Base-by-base conservation (phyloP, 2,797 vertebrate genomes). In the Euthynnus affinis region DNA sequence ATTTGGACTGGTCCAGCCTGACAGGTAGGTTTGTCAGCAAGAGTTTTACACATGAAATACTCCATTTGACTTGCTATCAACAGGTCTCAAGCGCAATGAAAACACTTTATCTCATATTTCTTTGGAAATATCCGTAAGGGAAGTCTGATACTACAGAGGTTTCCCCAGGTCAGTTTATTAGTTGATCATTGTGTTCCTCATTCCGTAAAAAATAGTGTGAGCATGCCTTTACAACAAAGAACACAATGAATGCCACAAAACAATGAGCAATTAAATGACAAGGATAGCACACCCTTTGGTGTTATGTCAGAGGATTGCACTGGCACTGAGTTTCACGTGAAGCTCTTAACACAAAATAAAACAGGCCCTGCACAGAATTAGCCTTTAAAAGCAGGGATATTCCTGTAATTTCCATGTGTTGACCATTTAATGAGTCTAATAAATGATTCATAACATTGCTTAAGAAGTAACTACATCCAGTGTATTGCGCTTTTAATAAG, bases 1-100 rank as follows among this genome's bases (percentile, higher is more conserved):
- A 70, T 76, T 46, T 53, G 60, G 66, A 89, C 92, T 70, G 60
- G 91, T 92, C 49, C 15, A 83, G 67, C 93, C 89, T 80, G 94
- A 93, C 27, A 9, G 87, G 82, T 87, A 55, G 75, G 87, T 91
- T 87, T 81, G 66, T 14, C 1, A 8, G 18, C 55, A 22, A 25
- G 27, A 29, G 27, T 5, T 51, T 20, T 20, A 18, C 6, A 55
- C 23, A 25, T 10, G 14, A 3, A 49, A 40, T 1, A n/a, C 9
- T 44, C 8, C 32, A 48, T 44, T 44, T 61, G n/a, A 18, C 59
- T 51, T 67, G 7, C 5, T 6, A 53, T 56, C n/a, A 27, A 1
- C 55, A 44, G 20, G 49, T 29, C 22, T 46, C 53, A 66, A 27
- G 1, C 64, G 18, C 15, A 76, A 25, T 52, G 5, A 15, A 15